Evolutionary conservation across 2,888 invertebrate genomes (phyloP).

Genomic region (Leptinotarsa tumamoca): DNA sequence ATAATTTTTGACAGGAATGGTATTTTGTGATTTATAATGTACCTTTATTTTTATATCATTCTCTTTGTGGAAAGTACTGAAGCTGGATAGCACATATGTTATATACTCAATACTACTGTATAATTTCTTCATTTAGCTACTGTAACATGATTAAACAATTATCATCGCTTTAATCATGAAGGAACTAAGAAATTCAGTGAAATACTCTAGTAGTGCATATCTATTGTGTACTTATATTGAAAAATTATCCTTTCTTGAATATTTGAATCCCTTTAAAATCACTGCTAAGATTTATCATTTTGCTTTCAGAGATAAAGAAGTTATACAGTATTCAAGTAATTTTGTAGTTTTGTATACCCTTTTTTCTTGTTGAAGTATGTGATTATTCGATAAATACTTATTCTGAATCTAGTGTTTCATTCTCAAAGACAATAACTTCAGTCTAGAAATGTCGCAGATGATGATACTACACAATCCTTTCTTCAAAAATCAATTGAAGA

Average conservation of each 20-base stretch:
- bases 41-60: background rate
- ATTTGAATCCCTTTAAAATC: no score
- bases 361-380: constrained; percentile 6
- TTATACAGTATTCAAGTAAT: constrained; percentile 1
- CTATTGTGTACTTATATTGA: no score
- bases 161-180: no score
- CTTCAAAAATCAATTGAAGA: no score
- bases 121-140: background rate
- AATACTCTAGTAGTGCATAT: no score
- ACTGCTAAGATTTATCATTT: background rate
- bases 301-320: background rate
- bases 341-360: background rate
- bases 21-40: constrained; percentile 1
- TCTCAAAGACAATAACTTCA: background rate
- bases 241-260: no score
- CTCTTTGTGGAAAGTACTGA: background rate
- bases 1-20: background rate
- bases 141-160: no score
- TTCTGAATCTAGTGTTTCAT: background rate
- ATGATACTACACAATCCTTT: no score
- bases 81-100: background rate
- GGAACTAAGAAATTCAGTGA: no score
- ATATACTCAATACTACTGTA: background rate
- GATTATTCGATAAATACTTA: background rate
- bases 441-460: no score